Evolutionary conservation across 2,888 invertebrate species (phyloP), one percentile per base, ranked within the genome.

Genomic region (Temnothorax ravouxi): DNA sequence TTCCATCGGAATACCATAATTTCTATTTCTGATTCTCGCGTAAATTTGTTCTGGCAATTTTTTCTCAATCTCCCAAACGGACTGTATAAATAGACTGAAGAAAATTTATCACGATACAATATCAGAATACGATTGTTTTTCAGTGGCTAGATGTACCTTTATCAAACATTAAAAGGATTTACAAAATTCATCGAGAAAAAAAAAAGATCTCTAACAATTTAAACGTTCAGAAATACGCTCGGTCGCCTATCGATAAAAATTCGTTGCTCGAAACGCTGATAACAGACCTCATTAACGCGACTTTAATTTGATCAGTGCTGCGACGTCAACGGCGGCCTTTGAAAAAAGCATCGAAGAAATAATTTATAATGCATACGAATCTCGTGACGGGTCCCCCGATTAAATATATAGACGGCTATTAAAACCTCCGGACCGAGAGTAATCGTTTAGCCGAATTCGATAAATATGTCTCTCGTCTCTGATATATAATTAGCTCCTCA

Each of bases 321-420:
- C 72, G 44, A 59, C 47, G 75, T 41, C 38, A 41, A 47, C 47
- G 21, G 18, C 18, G 47, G 34, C 34, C 5, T 69, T 59, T 71
- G 29, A 71, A 25, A 25, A 56, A 59, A 47, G 38, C 21, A 21
- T 29, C 56, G 44, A 47, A 69, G 5, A 50, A 72, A 72, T 79
- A 59, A 59, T 61, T 79, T 47, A 47, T 44, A 47, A 79, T 6
- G 13, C 15, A 21, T 21, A 21, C 21, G 38, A 54, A 15, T 47
- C 13, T 50, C n/a, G 4, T 38, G 41, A 34, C 18, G 18, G 11
- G 11, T 54, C 2, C 4, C 15, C n/a, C 15, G 44, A 50, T 80
- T 61, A 80, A 71, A 79, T 80, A 79, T 80, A 67, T 72, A 80
- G 29, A 25, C 54, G 47, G 34, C 9, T 72, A 72, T 59, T 77